Evolutionary conservation across 2,888 invertebrate species (phyloP), one percentile per base, ranked within the genome.

Genomic region (Liposcelis brunnea): DNA sequence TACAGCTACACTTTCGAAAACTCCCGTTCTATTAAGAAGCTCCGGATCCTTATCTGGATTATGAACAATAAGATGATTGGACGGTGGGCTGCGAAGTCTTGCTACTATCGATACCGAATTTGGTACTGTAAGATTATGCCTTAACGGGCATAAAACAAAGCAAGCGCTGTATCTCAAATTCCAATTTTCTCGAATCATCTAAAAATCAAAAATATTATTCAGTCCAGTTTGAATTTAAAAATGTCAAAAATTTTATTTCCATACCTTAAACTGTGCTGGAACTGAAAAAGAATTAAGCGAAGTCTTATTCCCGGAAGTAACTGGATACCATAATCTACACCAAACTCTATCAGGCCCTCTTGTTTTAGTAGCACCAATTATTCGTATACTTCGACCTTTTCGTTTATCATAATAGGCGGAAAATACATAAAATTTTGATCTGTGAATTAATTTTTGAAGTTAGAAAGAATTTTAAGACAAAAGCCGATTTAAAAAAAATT

Each of bases 171-270:
- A 91, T 59, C 86, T 85, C 19, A 91, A 67, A 60, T 86, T 90
- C 91, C 91, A 91, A 60, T 91, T 90, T 61, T 91, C 91, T 16
- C 89, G 71, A 48, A 91, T 90, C 2, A 85, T 77, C 80, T 76
- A 55, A 37, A 43, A 47, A 5, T 26, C 26, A 14, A 40, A 40
- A 18, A 26, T 26, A 26, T 6, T 6, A n/a, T n/a, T n/a, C n/a
- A n/a, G n/a, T n/a, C n/a, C n/a, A n/a, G n/a, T n/a, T n/a, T n/a
- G n/a, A n/a, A n/a, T n/a, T n/a, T n/a, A n/a, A n/a, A 55, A 37
- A 43, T 36, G 5, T 26, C 26, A 14, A 40, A 40, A 18, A 26
- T 26, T 6, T 6, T 6, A 10, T 4, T 37, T 31, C 40, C 33
- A 3, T 58, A 77, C 75, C 67, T 83, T 82, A 47, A 83, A 77